These are phyloP conservation scores for Ischnus inquisitorius DNA, from an alignment of 2,888 invertebrate species.

Conservation along the genomic window DNA sequence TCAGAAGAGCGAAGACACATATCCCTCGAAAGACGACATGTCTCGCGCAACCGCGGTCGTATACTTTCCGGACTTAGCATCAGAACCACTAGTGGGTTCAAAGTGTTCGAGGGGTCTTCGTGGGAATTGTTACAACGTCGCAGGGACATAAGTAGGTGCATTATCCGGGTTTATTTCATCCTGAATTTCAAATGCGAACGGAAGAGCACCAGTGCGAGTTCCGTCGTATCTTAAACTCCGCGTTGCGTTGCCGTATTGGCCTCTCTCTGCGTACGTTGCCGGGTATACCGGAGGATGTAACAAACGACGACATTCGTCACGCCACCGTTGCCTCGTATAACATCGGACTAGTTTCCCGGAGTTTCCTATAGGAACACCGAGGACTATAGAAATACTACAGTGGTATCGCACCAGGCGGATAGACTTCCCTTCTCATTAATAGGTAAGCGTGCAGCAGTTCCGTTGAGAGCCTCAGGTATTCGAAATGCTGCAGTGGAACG, in stretches of 20 bases:
- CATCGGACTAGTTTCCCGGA: constrained; percentile 48
- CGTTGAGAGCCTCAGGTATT: constrained; percentile 53
- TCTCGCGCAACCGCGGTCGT: constrained; percentile 19
- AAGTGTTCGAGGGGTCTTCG: not conserved
- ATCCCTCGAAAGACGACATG: constrained; percentile 9
- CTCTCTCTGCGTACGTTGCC: not conserved
- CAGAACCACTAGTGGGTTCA: not conserved
- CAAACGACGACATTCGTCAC: constrained; percentile 66
- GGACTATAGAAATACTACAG: constrained; percentile 29
- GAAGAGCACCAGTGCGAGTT: constrained; percentile 47
- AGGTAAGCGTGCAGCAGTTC: constrained; percentile 63
- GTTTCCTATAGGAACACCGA: constrained; percentile 13
- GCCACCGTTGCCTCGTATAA: constrained; percentile 56
- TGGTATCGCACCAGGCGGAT: constrained; percentile 41
- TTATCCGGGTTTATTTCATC: constrained; percentile 65
- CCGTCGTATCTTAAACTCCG: constrained; percentile 45
- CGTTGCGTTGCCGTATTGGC: constrained; percentile 12
- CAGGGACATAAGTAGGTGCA: constrained; percentile 54
- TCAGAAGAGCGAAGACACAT: not conserved
- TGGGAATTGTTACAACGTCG: constrained; percentile 46
- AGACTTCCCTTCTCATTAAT: constrained; percentile 66
- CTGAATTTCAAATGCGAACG: constrained; percentile 39
- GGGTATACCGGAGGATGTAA: constrained; percentile 43
- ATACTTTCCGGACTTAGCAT: constrained; percentile 21
- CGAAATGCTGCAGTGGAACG: constrained; percentile 33